phyloP scores from a whole-genome alignment of 1,140 invertebrate genomes.

The Periplaneta americana region DNA sequence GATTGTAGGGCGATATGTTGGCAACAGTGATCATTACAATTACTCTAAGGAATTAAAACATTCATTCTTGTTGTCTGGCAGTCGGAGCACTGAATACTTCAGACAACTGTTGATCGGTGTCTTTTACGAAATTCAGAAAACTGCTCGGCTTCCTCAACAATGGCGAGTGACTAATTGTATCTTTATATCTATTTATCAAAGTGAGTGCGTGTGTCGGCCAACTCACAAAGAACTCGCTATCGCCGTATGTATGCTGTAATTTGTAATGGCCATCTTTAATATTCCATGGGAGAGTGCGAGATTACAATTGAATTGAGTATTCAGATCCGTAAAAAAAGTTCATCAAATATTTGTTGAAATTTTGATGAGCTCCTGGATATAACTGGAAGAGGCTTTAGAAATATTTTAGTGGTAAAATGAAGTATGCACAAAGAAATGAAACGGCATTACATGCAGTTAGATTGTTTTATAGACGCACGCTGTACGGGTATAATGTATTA shows the following conservation, averaged over 20 bases:
- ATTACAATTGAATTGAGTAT: constrained; percentile 16
- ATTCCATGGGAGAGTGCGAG: constrained; percentile 4
- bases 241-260: constrained; percentile 7
- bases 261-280: constrained; percentile 15
- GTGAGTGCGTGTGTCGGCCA: not conserved
- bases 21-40: too few relatives aligned
- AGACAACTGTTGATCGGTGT: not conserved
- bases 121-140: too few relatives aligned
- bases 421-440: constrained; percentile 18
- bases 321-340: constrained; percentile 12
- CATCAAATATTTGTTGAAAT: constrained; percentile 17
- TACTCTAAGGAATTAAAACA: too few relatives aligned
- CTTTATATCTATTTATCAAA: not conserved
- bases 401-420: constrained; percentile 14
- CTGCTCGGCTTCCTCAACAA: not conserved
- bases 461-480: constrained; percentile 12
- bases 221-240: not conserved
- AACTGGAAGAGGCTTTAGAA: not conserved
- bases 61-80: too few relatives aligned
- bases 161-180: not conserved
- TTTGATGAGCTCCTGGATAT: constrained; percentile 9
- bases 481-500: constrained; percentile 2
- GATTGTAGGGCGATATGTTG: too few relatives aligned
- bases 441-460: constrained; percentile 10
- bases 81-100: too few relatives aligned